These are phyloP conservation scores for Merops nubicus DNA, from an alignment of 2,113 vertebrate species.

Conservation along the genomic window DNA sequence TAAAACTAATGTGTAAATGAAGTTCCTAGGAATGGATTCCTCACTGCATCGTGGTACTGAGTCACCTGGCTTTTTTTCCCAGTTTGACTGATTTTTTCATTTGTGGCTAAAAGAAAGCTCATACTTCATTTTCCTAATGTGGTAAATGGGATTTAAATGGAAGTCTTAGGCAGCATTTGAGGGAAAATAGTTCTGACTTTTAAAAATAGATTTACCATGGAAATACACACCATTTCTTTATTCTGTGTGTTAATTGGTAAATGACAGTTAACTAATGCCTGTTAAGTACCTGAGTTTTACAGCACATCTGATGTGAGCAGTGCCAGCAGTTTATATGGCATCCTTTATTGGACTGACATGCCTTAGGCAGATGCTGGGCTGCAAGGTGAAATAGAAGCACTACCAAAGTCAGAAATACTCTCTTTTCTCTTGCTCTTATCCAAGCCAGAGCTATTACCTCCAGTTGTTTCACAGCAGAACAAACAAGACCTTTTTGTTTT, in stretches of 20 bases:
- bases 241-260: background rate
- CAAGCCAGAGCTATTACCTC: background rate
- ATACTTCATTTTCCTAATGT: background rate
- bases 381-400: background rate
- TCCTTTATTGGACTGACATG: background rate
- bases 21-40: background rate
- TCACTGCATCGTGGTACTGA: background rate
- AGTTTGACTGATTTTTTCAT: background rate
- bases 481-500: conserved; percentile 48
- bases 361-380: background rate
- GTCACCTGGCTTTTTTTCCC: background rate
- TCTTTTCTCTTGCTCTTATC: background rate
- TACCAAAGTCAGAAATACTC: background rate
- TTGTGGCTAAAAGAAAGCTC: background rate
- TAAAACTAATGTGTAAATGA: background rate
- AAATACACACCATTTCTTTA: background rate
- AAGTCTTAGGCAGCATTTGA: background rate
- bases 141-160: background rate
- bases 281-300: background rate
- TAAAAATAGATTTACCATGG: background rate
- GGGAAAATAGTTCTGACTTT: background rate
- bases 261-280: background rate
- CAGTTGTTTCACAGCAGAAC: conserved; percentile 33
- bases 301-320: background rate
- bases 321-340: background rate